A percentile compares a stretch with the other conserved stretches of the same genome.
Evolutionary conservation across 64 coral and sea anemone genomes (phyloP).

Genomic region (Stylophora pistillata): DNA sequence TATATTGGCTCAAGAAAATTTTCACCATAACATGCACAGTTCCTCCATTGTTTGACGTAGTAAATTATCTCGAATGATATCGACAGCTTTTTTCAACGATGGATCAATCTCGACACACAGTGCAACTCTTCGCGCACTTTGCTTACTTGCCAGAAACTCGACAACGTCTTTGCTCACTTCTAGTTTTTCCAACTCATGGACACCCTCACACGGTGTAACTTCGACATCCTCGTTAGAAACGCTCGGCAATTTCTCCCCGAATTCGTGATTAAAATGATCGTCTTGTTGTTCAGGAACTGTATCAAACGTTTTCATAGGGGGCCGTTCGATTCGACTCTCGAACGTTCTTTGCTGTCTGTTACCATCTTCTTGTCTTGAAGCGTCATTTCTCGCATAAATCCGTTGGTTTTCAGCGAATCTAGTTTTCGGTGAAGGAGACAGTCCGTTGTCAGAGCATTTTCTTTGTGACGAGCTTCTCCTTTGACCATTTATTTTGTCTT

Average conservation of each 20-base stretch:
- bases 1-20: background rate
- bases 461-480: background rate
- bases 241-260: background rate
- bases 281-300: no score
- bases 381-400: background rate
- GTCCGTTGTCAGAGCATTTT: background rate
- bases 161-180: conserved; percentile 45
- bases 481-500: background rate
- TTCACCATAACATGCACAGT: conserved; percentile 74
- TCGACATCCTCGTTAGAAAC: conserved; percentile 17
- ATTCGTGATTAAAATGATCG: background rate
- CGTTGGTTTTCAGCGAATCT: background rate
- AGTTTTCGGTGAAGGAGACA: background rate
- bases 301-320: background rate
- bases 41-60: conserved; percentile 81
- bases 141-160: conserved; percentile 54
- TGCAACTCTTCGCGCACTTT: conserved; percentile 27
- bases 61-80: conserved; percentile 63
- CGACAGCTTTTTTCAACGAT: conserved; percentile 37
- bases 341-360: background rate
- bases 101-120: conserved; percentile 48
- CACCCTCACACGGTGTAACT: conserved; percentile 3
- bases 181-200: conserved; percentile 38
- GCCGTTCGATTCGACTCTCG: background rate
- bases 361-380: background rate